Percentiles rank a stretch among this genome's conserved stretches.
These are phyloP conservation scores for Drosophila monieri DNA, from an alignment of 2,888 invertebrate genomes.

Conservation along the genomic window DNA sequence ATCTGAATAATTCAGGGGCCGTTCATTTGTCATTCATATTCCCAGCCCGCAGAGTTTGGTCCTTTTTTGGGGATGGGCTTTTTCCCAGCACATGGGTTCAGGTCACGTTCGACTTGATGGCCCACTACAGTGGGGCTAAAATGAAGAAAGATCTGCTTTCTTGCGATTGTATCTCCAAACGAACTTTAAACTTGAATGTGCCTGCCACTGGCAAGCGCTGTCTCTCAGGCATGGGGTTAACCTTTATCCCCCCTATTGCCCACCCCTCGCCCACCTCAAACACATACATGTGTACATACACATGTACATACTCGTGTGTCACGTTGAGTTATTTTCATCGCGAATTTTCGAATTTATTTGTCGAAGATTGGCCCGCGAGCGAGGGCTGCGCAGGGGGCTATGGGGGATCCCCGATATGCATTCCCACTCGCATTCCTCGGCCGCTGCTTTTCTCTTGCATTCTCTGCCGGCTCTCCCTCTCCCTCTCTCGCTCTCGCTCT, in stretches of 20 bases:
- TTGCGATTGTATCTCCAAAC: background rate
- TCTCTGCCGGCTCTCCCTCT: conserved; percentile 6
- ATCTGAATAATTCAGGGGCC: conserved; percentile 20
- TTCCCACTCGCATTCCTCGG: conserved; percentile 62
- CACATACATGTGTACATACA: background rate
- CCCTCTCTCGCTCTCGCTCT: conserved; percentile 4
- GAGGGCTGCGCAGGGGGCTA: conserved; percentile 1
- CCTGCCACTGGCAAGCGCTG: too few species aligned
- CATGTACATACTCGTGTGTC: conserved; percentile 43
- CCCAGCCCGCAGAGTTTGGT: background rate
- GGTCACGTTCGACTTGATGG: conserved; percentile 14
- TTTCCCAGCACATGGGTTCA: conserved; percentile 8
- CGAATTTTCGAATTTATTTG: conserved; percentile 68
- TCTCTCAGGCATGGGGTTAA: background rate
- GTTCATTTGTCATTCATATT: conserved; percentile 22
- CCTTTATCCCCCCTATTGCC: background rate
- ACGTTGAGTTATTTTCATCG: conserved; percentile 72
- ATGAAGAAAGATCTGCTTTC: background rate
- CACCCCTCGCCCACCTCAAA: background rate
- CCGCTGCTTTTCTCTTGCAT: conserved; percentile 43
- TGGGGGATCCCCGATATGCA: conserved; percentile 54
- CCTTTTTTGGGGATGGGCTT: background rate
- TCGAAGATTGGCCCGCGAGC: conserved; percentile 57
- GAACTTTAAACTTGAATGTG: background rate
- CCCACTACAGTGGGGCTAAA: background rate